Conservation (phyloP, 2,797 vertebrate genomes). For the Lepilemur septentrionalis region DNA sequence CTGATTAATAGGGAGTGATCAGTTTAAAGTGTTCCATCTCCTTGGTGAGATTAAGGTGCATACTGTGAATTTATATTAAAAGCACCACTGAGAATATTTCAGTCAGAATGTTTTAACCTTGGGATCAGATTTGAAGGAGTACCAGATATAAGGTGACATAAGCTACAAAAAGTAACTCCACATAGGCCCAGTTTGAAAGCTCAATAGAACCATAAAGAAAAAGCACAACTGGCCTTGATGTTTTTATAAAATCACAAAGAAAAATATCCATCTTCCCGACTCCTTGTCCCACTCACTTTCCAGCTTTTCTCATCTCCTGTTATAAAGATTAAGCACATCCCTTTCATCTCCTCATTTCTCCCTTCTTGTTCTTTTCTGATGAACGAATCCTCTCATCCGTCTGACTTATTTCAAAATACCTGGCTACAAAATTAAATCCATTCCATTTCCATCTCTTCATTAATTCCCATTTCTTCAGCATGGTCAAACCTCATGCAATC, state of each 20-base stretch:
- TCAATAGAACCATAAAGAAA: slow-evolving; percentile 59
- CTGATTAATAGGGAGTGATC: slow-evolving; percentile 18
- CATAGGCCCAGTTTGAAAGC: not conserved
- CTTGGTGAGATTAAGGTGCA: not conserved
- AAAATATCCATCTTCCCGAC: slow-evolving; percentile 25
- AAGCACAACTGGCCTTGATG: slow-evolving; percentile 11
- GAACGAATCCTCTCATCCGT: not conserved
- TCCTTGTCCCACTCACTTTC: not conserved
- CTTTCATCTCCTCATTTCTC: not conserved
- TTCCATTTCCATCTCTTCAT: not conserved
- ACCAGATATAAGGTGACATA: slow-evolving; percentile 17
- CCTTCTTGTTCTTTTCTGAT: slow-evolving; percentile 4
- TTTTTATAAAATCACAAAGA: slow-evolving; percentile 17
- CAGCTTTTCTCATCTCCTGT: not conserved
- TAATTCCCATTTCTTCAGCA: slow-evolving; percentile 8
- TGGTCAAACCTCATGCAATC: not conserved
- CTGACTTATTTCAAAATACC: slow-evolving; percentile 32
- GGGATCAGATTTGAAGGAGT: slow-evolving; percentile 42
- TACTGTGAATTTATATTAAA: slow-evolving; percentile 35
- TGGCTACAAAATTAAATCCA: not conserved
- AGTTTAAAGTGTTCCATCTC: not conserved
- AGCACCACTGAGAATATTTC: not conserved
- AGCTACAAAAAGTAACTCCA: slow-evolving; percentile 42
- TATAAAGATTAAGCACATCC: slow-evolving; percentile 35
- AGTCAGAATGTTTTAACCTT: slow-evolving; percentile 34